Evolutionary conservation across 2,113 vertebrate species (phyloP).

Genomic region (Pelecanoides urinatrix): DNA sequence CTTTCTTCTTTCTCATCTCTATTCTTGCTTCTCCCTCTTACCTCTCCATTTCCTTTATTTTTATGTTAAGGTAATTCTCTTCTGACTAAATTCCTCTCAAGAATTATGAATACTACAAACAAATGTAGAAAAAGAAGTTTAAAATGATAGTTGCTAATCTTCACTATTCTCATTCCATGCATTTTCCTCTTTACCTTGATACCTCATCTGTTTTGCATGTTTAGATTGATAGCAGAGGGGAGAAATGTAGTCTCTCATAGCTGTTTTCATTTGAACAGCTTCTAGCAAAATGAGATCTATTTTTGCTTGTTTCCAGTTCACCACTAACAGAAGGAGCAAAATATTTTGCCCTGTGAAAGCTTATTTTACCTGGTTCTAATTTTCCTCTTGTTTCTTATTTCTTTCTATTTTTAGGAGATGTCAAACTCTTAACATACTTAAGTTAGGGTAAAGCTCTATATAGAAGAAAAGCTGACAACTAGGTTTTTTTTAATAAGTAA

Average conservation of each 20-base stretch:
- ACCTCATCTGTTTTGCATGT: neutral
- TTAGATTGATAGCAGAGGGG: neutral
- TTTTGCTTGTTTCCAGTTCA: neutral
- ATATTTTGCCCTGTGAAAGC: neutral
- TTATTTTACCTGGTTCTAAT: neutral
- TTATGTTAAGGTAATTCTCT: neutral
- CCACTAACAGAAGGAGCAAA: neutral
- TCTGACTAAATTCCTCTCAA: neutral
- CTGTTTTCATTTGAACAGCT: neutral
- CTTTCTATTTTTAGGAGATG: neutral
- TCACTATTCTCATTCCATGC: neutral
- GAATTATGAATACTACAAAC: neutral
- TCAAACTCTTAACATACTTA: neutral
- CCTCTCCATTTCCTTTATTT: neutral
- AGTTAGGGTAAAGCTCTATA: neutral
- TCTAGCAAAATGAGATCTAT: neutral
- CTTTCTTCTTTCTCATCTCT: neutral
- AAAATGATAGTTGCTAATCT: neutral
- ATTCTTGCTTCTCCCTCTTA: neutral
- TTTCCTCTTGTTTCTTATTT: neutral
- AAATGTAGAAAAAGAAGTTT: neutral
- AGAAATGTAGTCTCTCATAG: neutral
- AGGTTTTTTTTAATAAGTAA: neutral
- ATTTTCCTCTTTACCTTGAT: neutral
- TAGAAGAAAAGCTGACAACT: neutral